Percentiles rank a stretch among this genome's conserved stretches.
Conservation (phyloP, 2,888 invertebrate genomes). For the Antheraea yamamai region DNA sequence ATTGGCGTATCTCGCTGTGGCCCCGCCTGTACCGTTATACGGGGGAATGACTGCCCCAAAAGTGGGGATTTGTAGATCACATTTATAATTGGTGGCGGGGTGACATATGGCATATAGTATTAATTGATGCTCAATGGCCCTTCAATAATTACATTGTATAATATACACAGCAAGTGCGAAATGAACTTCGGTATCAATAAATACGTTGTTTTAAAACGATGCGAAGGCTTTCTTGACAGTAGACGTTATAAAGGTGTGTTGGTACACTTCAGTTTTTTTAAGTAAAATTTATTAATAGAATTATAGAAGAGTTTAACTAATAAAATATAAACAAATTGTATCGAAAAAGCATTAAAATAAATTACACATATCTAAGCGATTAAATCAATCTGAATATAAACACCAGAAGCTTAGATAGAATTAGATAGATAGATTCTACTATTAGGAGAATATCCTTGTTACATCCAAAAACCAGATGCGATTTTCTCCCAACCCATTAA, state of each 20-base stretch:
- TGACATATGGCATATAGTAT: conserved; percentile 69
- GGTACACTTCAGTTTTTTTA: no score
- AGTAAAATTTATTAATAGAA: no score
- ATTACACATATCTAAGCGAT: no score
- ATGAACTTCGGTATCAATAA: neutral
- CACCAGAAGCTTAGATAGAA: no score
- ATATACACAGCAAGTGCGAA: conserved; percentile 10
- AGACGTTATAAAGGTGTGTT: neutral
- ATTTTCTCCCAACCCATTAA: no score
- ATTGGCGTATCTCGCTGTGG: conserved; percentile 72
- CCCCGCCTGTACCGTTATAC: conserved; percentile 80
- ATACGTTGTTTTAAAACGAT: neutral
- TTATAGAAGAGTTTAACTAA: no score
- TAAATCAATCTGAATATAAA: no score
- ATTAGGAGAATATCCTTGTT: no score
- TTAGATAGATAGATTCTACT: no score
- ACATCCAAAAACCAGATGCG: no score
- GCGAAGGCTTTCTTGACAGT: neutral
- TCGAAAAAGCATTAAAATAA: no score
- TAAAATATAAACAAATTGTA: no score
- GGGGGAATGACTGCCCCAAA: conserved; percentile 75
- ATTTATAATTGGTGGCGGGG: conserved; percentile 54
- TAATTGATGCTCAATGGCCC: conserved; percentile 64
- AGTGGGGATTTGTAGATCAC: conserved; percentile 76
- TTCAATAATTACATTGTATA: conserved; percentile 45